A percentile compares a stretch with the other conserved stretches of the same genome.
Conservation (phyloP, 2,113 vertebrate species). For the Pachypanchax playfairii region DNA sequence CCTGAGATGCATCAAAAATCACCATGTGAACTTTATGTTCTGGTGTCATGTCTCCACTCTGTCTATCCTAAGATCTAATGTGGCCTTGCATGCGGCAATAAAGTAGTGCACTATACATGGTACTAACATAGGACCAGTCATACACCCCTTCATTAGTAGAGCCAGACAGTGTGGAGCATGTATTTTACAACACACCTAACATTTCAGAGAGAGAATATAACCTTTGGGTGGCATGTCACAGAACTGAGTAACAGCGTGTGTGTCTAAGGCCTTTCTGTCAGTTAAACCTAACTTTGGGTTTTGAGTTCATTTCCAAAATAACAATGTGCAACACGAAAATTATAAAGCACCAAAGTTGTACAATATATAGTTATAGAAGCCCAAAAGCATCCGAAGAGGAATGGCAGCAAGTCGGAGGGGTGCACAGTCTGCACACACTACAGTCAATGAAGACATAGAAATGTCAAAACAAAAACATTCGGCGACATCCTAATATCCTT, state of each 20-base stretch:
- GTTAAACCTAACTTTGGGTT: conserved; percentile 83
- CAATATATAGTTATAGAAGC: conserved; percentile 81
- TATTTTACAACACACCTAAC: conserved; percentile 85
- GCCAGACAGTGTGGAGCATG: conserved; percentile 83
- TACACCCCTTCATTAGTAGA: conserved; percentile 81
- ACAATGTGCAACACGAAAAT: conserved; percentile 82
- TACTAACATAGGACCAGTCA: conserved; percentile 72
- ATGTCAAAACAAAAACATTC: conserved; percentile 79
- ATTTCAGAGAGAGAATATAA: conserved; percentile 85
- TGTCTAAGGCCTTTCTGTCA: conserved; percentile 73
- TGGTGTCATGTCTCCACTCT: conserved; percentile 16
- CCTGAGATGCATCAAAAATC: conserved; percentile 5
- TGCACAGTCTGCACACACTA: conserved; percentile 57
- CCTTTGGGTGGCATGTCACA: conserved; percentile 80
- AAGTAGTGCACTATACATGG: conserved; percentile 67
- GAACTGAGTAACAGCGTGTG: conserved; percentile 48
- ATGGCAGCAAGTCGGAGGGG: conserved; percentile 74
- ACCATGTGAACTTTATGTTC: not conserved
- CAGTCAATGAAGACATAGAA: conserved; percentile 59
- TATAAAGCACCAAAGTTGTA: conserved; percentile 83
- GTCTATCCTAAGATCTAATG: conserved; percentile 53
- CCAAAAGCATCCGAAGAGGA: conserved; percentile 76
- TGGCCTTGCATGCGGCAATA: conserved; percentile 53
- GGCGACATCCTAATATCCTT: conserved; percentile 74
- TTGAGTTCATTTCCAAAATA: conserved; percentile 84